Conservation (phyloP, 2,113 vertebrate genomes). For the Paralichthys olivaceus region DNA sequence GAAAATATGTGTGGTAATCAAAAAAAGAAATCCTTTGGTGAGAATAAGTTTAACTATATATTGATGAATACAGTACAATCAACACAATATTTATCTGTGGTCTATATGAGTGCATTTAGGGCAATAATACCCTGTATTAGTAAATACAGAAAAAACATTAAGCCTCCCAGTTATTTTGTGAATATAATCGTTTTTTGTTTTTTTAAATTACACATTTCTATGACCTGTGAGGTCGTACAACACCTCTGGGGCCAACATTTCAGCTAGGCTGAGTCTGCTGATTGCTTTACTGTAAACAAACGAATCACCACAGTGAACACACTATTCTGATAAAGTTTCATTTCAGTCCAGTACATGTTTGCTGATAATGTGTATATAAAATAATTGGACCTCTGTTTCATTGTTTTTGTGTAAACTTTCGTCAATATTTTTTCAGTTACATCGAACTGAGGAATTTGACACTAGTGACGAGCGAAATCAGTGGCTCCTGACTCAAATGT, state of each 20-base stretch:
- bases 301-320: too few relatives aligned
- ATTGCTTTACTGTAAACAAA: not conserved
- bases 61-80: not conserved
- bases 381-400: not conserved
- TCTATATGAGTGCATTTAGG: too few relatives aligned
- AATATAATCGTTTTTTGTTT: too few relatives aligned
- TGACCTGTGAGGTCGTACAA: too few relatives aligned
- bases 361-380: not conserved
- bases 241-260: not conserved
- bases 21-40: too few relatives aligned
- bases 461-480: not conserved
- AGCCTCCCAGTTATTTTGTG: too few relatives aligned
- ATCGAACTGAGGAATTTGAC: constrained; percentile 5
- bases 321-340: not conserved
- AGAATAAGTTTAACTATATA: too few relatives aligned
- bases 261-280: too few relatives aligned
- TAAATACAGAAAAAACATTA: too few relatives aligned
- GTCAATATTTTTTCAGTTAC: not conserved
- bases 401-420: not conserved
- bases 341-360: not conserved
- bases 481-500: constrained; percentile 15
- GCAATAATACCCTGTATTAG: too few relatives aligned
- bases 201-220: too few relatives aligned
- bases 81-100: not conserved
- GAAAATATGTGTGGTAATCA: too few relatives aligned